These are phyloP conservation scores for Hartigia nigra DNA, from an alignment of 2,888 invertebrate species.

Conservation along the genomic window DNA sequence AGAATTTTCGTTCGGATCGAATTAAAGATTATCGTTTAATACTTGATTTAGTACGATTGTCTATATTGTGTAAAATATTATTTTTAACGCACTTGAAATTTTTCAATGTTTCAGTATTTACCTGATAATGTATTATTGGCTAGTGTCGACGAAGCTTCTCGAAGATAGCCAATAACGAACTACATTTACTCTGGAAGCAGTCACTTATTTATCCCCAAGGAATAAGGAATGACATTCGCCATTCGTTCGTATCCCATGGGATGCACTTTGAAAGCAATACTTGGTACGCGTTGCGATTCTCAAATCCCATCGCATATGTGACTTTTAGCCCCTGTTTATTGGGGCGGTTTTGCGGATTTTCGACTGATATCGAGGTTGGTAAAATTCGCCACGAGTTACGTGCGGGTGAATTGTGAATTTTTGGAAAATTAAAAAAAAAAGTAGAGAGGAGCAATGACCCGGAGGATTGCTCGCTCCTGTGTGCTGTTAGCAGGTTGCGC, in stretches of 20 bases:
- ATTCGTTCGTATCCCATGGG: slow-evolving; percentile 52
- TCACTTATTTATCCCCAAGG: slow-evolving; percentile 60
- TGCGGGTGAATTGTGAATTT: not conserved
- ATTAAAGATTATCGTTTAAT: not conserved
- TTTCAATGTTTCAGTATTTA: not conserved
- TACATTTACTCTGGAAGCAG: slow-evolving; percentile 50
- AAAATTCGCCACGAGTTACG: not conserved
- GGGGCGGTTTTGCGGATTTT: slow-evolving; percentile 26
- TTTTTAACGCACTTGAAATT: not conserved
- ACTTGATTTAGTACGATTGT: too few relatives aligned
- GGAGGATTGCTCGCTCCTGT: not conserved
- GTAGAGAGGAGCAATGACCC: not conserved
- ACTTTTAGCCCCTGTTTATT: slow-evolving; percentile 32
- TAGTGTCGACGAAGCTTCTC: slow-evolving; percentile 3
- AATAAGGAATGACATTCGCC: slow-evolving; percentile 53
- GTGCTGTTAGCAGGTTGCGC: not conserved
- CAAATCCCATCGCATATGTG: slow-evolving; percentile 55
- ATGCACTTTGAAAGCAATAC: slow-evolving; percentile 59
- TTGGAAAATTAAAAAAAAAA: not conserved
- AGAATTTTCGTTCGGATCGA: not conserved
- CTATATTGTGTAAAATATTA: not conserved
- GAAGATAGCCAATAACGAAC: slow-evolving; percentile 49
- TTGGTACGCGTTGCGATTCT: slow-evolving; percentile 49
- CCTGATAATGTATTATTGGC: not conserved
- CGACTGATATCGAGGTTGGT: slow-evolving; percentile 24